Conservation (phyloP, 2,113 vertebrate species). For the Etia nguti region DNA sequence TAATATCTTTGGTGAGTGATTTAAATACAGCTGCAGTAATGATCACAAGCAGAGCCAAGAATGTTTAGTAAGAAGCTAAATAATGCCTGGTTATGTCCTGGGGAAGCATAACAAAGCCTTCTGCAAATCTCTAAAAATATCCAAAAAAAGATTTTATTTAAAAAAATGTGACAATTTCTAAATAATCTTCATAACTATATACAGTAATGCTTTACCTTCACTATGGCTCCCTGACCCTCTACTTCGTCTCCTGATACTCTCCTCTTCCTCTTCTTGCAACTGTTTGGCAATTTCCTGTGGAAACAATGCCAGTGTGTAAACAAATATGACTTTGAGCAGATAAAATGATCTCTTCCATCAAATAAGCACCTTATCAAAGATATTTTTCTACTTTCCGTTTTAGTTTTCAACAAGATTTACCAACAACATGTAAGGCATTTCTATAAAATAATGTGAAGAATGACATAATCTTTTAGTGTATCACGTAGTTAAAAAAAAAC, state of each 20-base stretch:
- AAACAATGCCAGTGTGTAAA: background rate
- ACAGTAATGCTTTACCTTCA: conserved; percentile 38
- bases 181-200: background rate
- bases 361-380: background rate
- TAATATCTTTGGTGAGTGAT: background rate
- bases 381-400: background rate
- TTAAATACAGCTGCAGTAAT: background rate
- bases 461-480: background rate
- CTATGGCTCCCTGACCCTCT: conserved; percentile 17
- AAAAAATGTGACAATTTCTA: accelerated
- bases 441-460: background rate
- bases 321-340: background rate
- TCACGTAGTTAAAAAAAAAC: background rate
- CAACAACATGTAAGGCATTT: background rate
- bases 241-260: conserved; percentile 38
- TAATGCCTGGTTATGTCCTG: background rate
- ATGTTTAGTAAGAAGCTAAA: background rate
- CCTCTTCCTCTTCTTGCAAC: conserved; percentile 75
- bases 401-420: background rate
- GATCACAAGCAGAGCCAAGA: background rate
- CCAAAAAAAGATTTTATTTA: background rate
- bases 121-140: background rate
- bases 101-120: background rate
- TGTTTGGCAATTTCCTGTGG: conserved; percentile 75
- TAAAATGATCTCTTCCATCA: background rate